phyloP scores from a whole-genome alignment of 30 jellyfish, hydroid and myxozoan species.

The Turritopsis rubra region DNA sequence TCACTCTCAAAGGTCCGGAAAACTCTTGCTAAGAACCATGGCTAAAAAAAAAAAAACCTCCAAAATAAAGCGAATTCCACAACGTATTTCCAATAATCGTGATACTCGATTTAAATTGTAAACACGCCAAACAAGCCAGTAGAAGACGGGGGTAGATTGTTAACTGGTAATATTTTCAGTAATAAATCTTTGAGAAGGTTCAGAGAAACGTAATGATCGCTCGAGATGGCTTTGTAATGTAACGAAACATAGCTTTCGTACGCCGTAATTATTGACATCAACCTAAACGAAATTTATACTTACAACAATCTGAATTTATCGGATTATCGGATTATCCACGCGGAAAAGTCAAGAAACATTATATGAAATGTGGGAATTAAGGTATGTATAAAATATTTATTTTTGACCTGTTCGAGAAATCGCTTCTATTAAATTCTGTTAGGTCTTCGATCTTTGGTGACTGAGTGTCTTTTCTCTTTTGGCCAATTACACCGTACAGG shows the following conservation, averaged over 20 bases:
- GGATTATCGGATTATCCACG: no score
- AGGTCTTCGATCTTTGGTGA: slow-evolving; percentile 8
- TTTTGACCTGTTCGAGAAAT: background rate
- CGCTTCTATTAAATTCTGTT: slow-evolving; percentile 1
- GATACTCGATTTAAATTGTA: background rate
- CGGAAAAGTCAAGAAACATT: no score
- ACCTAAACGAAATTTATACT: background rate
- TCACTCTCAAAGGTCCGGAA: no score
- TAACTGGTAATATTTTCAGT: slow-evolving; percentile 4
- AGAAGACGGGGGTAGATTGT: slow-evolving; percentile 4
- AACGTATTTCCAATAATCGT: background rate
- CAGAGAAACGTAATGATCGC: background rate
- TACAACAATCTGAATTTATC: no score
- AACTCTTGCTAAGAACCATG: no score
- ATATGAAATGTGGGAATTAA: no score
- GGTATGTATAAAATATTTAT: background rate
- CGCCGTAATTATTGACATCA: slow-evolving; percentile 4
- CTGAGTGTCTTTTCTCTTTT: background rate
- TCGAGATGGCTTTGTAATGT: slow-evolving; percentile 1
- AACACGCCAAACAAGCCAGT: background rate
- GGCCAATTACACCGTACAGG: background rate
- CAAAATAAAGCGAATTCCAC: background rate
- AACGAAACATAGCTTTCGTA: background rate
- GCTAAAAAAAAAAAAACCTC: no score
- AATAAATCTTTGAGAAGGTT: background rate